These are phyloP conservation scores for Thripadectes ignobilis DNA, from an alignment of 2,797 vertebrate genomes.

Conservation along the genomic window DNA sequence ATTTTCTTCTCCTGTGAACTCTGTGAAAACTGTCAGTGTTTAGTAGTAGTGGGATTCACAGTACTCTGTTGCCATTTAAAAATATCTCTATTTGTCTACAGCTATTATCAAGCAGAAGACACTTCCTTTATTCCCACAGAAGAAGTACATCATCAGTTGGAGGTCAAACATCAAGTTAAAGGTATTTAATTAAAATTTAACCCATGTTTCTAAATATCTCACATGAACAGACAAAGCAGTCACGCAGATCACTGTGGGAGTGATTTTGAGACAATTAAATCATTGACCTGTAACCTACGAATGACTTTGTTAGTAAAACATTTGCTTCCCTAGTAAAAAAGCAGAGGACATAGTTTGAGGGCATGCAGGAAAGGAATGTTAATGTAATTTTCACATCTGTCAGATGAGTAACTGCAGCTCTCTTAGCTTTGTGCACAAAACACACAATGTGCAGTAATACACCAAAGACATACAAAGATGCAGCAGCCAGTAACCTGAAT, in stretches of 20 bases:
- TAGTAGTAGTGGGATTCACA: not conserved
- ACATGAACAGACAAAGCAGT: not conserved
- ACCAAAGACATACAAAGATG: not conserved
- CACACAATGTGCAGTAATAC: not conserved
- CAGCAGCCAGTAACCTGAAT: not conserved
- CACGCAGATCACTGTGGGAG: not conserved
- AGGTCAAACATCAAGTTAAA: not conserved
- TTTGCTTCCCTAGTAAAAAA: not conserved
- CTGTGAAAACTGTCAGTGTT: not conserved
- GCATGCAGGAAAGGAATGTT: not conserved
- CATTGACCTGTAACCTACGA: constrained; percentile 18
- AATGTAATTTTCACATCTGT: not conserved
- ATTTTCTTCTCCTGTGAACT: not conserved
- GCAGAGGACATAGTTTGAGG: not conserved
- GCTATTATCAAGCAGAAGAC: not conserved
- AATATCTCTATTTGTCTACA: not conserved
- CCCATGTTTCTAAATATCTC: not conserved
- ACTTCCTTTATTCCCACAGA: not conserved
- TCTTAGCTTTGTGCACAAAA: not conserved
- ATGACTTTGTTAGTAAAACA: constrained; percentile 44
- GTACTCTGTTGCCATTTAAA: not conserved
- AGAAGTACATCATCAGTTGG: not conserved
- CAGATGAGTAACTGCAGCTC: not conserved
- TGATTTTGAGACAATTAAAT: not conserved
- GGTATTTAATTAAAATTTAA: constrained; percentile 59